Evolutionary conservation across 2,888 invertebrate genomes (phyloP).

Genomic region (Macropis europaea): DNA sequence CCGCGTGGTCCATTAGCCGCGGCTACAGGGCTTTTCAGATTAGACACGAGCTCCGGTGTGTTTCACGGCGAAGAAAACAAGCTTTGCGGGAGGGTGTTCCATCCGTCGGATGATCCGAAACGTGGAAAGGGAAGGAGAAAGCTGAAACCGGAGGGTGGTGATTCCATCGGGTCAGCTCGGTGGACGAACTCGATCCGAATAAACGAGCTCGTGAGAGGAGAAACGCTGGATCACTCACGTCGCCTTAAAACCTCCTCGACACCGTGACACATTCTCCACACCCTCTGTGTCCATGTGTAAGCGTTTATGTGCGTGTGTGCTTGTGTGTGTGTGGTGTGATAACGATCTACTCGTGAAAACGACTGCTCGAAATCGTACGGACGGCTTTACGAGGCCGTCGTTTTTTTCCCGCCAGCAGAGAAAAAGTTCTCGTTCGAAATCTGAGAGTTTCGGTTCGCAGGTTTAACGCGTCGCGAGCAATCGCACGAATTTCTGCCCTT

Average conservation of each 20-base stretch:
- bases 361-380: not conserved
- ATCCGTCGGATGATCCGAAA: conserved; percentile 9
- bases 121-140: conserved; percentile 31
- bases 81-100: not conserved
- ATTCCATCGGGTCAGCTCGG: conserved; percentile 17
- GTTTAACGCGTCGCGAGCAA: too few relatives aligned
- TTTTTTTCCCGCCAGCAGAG: too few relatives aligned
- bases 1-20: conserved; percentile 56
- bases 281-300: too few relatives aligned
- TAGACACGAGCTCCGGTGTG: conserved; percentile 38
- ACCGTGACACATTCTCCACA: conserved; percentile 34
- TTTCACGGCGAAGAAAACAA: not conserved
- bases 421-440: too few relatives aligned
- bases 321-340: conserved; percentile 31
- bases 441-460: too few relatives aligned
- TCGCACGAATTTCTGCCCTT: too few relatives aligned
- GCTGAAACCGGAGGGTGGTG: conserved; percentile 24
- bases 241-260: conserved; percentile 42
- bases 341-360: conserved; percentile 31
- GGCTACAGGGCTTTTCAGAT: conserved; percentile 57
- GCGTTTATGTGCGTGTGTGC: too few relatives aligned
- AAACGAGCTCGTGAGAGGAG: conserved; percentile 52
- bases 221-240: conserved; percentile 43
- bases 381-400: too few relatives aligned
- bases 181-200: conserved; percentile 30